Evolutionary conservation across 2,113 vertebrate species (phyloP).

Genomic region (Ptyas mucosa): DNA sequence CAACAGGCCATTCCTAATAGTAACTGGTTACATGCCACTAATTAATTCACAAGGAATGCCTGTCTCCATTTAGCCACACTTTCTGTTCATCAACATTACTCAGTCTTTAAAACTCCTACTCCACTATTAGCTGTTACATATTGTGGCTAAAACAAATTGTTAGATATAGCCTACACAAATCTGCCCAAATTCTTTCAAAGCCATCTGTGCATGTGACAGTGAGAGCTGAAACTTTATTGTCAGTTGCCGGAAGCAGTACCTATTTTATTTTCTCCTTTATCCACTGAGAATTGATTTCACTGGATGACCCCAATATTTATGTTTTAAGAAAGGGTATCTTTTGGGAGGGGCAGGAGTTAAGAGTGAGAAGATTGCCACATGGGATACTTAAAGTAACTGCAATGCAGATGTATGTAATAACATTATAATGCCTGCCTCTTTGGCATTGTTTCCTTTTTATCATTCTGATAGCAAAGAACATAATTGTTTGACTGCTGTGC

Average conservation of each 20-base stretch:
- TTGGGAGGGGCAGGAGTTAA: not conserved
- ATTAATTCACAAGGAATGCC: not conserved
- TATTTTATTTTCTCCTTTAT: conserved; percentile 4
- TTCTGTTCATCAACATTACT: not conserved
- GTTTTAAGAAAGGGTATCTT: not conserved
- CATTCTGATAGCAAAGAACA: not conserved
- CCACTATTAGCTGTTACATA: not conserved
- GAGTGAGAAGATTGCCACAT: not conserved
- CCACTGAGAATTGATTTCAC: not conserved
- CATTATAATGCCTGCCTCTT: not conserved
- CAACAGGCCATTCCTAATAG: not conserved
- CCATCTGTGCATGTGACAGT: conserved; percentile 1
- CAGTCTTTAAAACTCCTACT: not conserved
- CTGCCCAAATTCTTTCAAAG: conserved; percentile 15
- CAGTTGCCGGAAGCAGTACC: not conserved
- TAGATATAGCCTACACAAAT: conserved; percentile 15
- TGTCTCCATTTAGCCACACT: not conserved
- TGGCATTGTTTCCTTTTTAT: not conserved
- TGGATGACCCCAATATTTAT: not conserved
- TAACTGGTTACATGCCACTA: not conserved
- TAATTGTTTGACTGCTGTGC: not conserved
- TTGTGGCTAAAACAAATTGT: not conserved
- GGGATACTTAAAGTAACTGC: not conserved
- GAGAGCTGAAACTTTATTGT: not conserved
- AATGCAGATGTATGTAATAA: not conserved